Base-by-base conservation (phyloP, 2,888 invertebrate species). In the Empis stercorea region DNA sequence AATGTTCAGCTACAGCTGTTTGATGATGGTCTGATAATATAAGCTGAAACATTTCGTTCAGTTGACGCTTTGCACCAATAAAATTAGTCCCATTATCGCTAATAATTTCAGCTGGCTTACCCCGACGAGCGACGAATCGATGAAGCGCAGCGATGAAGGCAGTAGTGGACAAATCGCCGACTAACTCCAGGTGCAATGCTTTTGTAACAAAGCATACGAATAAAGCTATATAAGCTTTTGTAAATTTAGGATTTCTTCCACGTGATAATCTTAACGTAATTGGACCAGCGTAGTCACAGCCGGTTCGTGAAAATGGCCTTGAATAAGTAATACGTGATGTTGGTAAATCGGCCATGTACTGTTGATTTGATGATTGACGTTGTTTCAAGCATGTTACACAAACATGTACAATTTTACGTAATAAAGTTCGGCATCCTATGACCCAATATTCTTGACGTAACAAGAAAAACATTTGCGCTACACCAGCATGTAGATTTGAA, bases 41-140 rank as follows among this genome's bases (percentile, higher is more conserved):
- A n/a, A n/a, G n/a, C n/a, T n/a, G n/a, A n/a, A n/a, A n/a, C n/a
- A n/a, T n/a, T n/a, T n/a, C n/a, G n/a, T n/a, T n/a, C n/a, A n/a
- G n/a, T n/a, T n/a, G n/a, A n/a, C n/a, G n/a, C n/a, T n/a, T n/a
- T n/a, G n/a, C n/a, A n/a, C n/a, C n/a, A n/a, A n/a, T n/a, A n/a
- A n/a, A n/a, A n/a, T n/a, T n/a, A n/a, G n/a, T n/a, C n/a, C n/a
- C n/a, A 41, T 55, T 53, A 39, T 61, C 61, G 42, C 53, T 52
- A 45, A 53, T 56, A 0, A 60, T 41, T 10, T 51, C 43, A 9
- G 44, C 39, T 6, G 51, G 52, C 5, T 51, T 16, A 6, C 60
- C 61, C n/a, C n/a, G n/a, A n/a, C n/a, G n/a, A n/a, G 17, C 57
- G 50, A 51, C 43, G 30, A 61, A 60, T 10, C 61, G 44, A 10